These are phyloP conservation scores for Astreopora myriophthalma DNA, from an alignment of 64 coral and sea anemone species.

Conservation along the genomic window DNA sequence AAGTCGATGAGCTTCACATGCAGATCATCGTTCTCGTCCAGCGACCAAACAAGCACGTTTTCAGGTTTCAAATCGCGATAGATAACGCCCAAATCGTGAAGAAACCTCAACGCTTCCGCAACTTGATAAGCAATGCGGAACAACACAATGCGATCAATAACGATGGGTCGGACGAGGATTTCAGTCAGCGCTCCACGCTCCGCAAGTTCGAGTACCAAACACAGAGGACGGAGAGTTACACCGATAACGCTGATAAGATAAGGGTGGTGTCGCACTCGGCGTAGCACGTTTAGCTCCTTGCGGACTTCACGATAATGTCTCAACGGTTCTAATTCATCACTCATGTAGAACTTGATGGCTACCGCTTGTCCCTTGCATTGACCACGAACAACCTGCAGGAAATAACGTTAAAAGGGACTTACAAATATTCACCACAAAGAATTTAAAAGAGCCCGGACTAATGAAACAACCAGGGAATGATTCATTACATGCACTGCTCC, in stretches of 20 bases:
- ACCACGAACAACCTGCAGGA: conserved; percentile 67
- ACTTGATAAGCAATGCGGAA: conserved; percentile 95
- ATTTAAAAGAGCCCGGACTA: no score
- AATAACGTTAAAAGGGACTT: not conserved
- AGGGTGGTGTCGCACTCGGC: conserved; percentile 88
- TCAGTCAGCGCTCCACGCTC: conserved; percentile 77
- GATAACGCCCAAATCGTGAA: conserved; percentile 83
- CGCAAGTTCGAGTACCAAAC: conserved; percentile 90
- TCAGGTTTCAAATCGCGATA: conserved; percentile 97
- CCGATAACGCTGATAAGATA: conserved; percentile 94
- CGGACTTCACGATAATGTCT: conserved; percentile 86
- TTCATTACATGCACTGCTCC: no score
- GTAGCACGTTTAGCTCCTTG: conserved; percentile 90
- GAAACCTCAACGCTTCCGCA: conserved; percentile 84
- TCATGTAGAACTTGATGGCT: conserved; percentile 85
- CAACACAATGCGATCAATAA: conserved; percentile 71
- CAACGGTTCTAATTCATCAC: conserved; percentile 67
- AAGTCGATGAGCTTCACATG: conserved; percentile 97
- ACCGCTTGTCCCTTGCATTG: conserved; percentile 73
- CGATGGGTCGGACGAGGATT: conserved; percentile 33
- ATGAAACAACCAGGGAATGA: no score
- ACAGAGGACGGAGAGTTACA: conserved; percentile 85
- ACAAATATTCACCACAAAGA: no score
- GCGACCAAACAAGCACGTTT: conserved; percentile 95
- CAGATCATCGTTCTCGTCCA: conserved; percentile 82